These are phyloP conservation scores for Caenorhabditis zanzibari DNA, from an alignment of 2,888 invertebrate genomes.

Conservation along the genomic window DNA sequence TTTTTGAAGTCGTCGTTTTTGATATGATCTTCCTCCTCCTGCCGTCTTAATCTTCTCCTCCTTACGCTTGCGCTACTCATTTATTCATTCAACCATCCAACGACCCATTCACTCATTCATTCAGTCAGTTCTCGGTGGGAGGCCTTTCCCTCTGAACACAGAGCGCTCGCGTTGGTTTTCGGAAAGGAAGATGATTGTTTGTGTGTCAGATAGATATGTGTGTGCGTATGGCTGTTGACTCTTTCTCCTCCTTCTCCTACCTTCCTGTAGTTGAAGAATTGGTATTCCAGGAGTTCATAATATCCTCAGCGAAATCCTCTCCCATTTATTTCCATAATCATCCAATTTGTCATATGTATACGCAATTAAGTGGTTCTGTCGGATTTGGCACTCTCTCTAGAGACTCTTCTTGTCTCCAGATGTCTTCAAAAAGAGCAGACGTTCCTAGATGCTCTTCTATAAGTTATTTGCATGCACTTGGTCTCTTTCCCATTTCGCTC, in stretches of 20 bases:
- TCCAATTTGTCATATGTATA: constrained; percentile 39
- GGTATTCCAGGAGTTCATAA: constrained; percentile 46
- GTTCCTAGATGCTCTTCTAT: constrained; percentile 19
- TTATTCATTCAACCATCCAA: constrained; percentile 66
- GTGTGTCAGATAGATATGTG: constrained; percentile 67
- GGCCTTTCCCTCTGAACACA: constrained; percentile 63
- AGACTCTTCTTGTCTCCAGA: constrained; percentile 18
- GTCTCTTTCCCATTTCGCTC: constrained; percentile 34
- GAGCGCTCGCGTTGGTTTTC: constrained; percentile 61
- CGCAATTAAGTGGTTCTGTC: constrained; percentile 52
- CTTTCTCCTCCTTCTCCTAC: constrained; percentile 39
- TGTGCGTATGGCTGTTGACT: constrained; percentile 60
- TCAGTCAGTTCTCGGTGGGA: constrained; percentile 65
- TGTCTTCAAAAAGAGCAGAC: constrained; percentile 43
- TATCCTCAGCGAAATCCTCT: constrained; percentile 4
- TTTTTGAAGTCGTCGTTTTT: constrained; percentile 30
- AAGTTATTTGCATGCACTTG: constrained; percentile 44
- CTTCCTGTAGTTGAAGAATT: constrained; percentile 38
- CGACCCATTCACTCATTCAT: constrained; percentile 65
- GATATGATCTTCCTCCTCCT: constrained; percentile 49
- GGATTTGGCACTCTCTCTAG: constrained; percentile 35
- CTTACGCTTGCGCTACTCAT: constrained; percentile 61
- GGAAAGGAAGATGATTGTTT: constrained; percentile 69
- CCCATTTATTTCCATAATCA: constrained; percentile 19
- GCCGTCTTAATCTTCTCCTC: constrained; percentile 54